A percentile compares a stretch with the other conserved stretches of the same genome.
phyloP scores from a whole-genome alignment of 2,113 vertebrate species.

The Brachirus orientalis region DNA sequence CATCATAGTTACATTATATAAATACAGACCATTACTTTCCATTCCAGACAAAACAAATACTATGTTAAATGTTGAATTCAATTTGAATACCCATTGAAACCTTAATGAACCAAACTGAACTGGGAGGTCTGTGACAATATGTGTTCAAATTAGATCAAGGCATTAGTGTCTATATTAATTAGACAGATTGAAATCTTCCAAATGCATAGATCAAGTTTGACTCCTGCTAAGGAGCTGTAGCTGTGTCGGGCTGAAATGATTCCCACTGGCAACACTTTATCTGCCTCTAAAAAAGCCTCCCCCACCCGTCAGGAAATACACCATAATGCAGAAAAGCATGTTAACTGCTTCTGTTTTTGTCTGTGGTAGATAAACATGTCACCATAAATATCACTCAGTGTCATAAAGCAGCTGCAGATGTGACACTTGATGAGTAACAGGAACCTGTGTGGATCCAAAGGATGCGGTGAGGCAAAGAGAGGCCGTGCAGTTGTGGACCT shows the following conservation, averaged over 20 bases:
- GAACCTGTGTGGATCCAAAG: constrained; percentile 1
- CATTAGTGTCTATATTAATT: constrained; percentile 11
- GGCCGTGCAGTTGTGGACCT: too few relatives aligned
- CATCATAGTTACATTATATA: too few relatives aligned
- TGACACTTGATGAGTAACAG: constrained; percentile 5
- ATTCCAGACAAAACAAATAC: too few relatives aligned
- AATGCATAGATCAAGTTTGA: constrained; percentile 15
- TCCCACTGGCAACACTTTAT: neutral
- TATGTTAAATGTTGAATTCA: neutral
- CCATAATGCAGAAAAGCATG: neutral
- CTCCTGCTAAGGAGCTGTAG: neutral
- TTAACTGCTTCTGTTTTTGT: constrained; percentile 2
- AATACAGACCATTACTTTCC: too few relatives aligned
- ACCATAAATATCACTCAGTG: neutral
- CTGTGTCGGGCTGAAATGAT: neutral
- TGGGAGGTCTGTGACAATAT: neutral
- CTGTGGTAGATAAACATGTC: constrained; percentile 1
- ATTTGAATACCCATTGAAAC: constrained; percentile 2
- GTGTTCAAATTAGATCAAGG: constrained; percentile 18
- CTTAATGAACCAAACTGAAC: constrained; percentile 6
- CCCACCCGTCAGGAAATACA: neutral
- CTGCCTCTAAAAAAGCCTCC: neutral
- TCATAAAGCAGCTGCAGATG: neutral
- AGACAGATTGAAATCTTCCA: constrained; percentile 11
- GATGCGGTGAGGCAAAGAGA: neutral